A percentile compares a stretch with the other conserved stretches of the same genome.
Evolutionary conservation across 2,888 invertebrate genomes (phyloP).

Genomic region (Cantharis flavilabris): DNA sequence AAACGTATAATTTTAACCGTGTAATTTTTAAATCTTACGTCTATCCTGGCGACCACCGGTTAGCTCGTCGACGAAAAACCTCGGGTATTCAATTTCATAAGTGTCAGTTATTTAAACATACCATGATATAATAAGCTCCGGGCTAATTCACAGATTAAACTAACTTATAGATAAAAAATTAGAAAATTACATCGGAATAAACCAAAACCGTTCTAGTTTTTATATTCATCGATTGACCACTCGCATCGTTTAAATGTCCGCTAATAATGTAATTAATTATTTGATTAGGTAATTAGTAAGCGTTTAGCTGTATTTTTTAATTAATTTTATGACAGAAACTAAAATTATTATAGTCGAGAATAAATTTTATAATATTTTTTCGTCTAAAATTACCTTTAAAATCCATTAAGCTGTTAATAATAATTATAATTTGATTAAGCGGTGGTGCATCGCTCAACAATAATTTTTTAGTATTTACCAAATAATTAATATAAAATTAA

Average conservation of each 20-base stretch:
- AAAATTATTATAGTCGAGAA: not conserved
- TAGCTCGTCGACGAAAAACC: constrained; percentile 38
- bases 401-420: not conserved
- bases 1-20: constrained; percentile 18
- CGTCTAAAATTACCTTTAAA: not conserved
- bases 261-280: constrained; percentile 29
- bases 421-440: not conserved
- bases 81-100: constrained; percentile 40
- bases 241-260: constrained; percentile 1
- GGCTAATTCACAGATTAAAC: constrained; percentile 21
- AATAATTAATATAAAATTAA: constrained; percentile 30
- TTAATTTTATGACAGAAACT: not conserved
- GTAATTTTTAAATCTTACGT: constrained; percentile 30
- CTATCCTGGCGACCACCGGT: constrained; percentile 35
- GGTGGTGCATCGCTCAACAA: constrained; percentile 5
- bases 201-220: not conserved
- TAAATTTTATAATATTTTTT: not conserved
- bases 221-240: not conserved
- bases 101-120: constrained; percentile 37
- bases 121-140: constrained; percentile 37
- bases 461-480: constrained; percentile 15
- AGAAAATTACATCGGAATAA: not conserved
- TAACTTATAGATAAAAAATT: constrained; percentile 7
- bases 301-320: constrained; percentile 5
- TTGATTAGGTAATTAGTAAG: constrained; percentile 31